These are phyloP conservation scores for Pedicia rivosa DNA, from an alignment of 2,888 invertebrate genomes.

Conservation along the genomic window DNA sequence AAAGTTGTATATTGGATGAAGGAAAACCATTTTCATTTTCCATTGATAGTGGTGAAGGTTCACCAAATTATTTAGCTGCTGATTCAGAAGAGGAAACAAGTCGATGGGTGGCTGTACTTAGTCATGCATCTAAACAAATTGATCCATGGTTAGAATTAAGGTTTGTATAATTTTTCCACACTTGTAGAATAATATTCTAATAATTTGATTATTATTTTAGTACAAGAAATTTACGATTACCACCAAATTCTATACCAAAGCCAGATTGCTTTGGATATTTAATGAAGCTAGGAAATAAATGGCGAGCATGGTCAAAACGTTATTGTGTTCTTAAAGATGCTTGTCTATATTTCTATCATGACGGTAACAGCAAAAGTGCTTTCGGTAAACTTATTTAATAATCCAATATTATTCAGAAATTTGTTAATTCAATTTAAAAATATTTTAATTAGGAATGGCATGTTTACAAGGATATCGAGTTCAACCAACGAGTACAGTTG, in stretches of 20 bases:
- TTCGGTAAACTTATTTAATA: conserved; percentile 47
- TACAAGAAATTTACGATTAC: conserved; percentile 61
- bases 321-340: conserved; percentile 93
- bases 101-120: conserved; percentile 63
- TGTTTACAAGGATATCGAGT: conserved; percentile 90
- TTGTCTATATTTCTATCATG: conserved; percentile 84
- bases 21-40: conserved; percentile 55
- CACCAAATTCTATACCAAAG: conserved; percentile 60
- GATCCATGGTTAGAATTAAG: conserved; percentile 52
- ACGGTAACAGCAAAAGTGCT: conserved; percentile 71
- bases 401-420: background rate
- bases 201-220: conserved; percentile 35
- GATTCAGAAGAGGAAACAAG: conserved; percentile 54
- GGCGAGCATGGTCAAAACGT: conserved; percentile 79
- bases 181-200: background rate
- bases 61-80: conserved; percentile 62
- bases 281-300: conserved; percentile 68
- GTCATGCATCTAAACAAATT: conserved; percentile 60
- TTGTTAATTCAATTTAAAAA: conserved; percentile 7
- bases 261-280: conserved; percentile 92
- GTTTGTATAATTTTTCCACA: conserved; percentile 19
- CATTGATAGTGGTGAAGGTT: conserved; percentile 51
- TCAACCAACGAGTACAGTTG: conserved; percentile 57
- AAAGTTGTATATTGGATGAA: conserved; percentile 28
- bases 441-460: conserved; percentile 53